Base-by-base conservation (phyloP, 2,113 vertebrate genomes). In the Austrofundulus limnaeus region DNA sequence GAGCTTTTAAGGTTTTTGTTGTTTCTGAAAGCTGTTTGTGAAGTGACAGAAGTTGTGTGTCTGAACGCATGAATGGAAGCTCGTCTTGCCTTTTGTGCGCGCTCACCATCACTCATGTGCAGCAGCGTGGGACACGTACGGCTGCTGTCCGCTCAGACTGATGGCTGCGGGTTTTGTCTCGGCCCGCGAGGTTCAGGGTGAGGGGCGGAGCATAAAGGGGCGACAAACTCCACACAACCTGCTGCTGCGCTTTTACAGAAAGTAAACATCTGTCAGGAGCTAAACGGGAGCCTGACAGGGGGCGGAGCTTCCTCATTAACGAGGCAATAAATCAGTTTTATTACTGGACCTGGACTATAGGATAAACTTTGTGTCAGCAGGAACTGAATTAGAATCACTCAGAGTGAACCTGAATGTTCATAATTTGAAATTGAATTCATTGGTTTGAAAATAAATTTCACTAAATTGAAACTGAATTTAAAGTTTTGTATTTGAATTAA, bases 111-210 rank as follows among this genome's bases (percentile, higher is more conserved):
- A 24, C 41, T 38, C 62, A 25, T 56, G 52, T 65, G 51, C n/a
- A n/a, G n/a, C 42, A 25, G 28, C 11, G 42, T 20, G 20, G 23
- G 7, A 34, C 51, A 39, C 62, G 66, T 45, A 67, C 47, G n/a
- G 37, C 2, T 11, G 25, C 63, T 25, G 43, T 48, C 62, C 37
- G 24, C 16, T 57, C 54, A 63, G 39, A 52, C 64, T 39, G 61
- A 66, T 57, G 49, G 61, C 37, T 60, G 74, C 71, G 31, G 66
- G 75, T 78, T 15, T 75, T 63, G 57, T 63, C 45, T 43, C 23
- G 9, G 70, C 50, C 45, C 9, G 19, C 43, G 46, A 61, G 66
- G 23, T 39, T 58, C 45, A 50, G 56, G 55, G 45, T 34, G 5
- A 56, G 11, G 66, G 45, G 37, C 60, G 61, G 70, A 55, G 66